These are phyloP conservation scores for Condylura cristata DNA, from an alignment of 2,113 vertebrate species.

Conservation along the genomic window DNA sequence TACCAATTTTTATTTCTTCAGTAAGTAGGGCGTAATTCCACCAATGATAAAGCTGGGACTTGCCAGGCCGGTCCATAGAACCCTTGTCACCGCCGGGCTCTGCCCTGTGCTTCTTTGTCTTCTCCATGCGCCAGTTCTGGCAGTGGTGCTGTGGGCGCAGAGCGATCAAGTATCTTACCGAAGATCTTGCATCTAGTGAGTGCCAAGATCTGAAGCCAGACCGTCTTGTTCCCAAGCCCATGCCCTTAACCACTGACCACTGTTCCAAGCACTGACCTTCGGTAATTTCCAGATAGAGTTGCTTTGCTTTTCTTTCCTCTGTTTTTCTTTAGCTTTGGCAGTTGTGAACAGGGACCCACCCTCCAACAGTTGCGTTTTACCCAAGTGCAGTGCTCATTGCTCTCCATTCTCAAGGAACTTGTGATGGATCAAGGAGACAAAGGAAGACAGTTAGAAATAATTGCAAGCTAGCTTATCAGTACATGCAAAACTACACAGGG, in stretches of 20 bases:
- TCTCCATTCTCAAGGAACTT: not conserved
- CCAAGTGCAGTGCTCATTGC: not conserved
- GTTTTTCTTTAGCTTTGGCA: not conserved
- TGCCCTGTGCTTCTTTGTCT: not conserved
- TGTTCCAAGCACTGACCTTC: not conserved
- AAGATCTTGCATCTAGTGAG: not conserved
- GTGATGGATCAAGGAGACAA: not conserved
- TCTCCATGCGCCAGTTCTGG: not conserved
- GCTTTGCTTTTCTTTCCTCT: not conserved
- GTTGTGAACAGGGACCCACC: not conserved
- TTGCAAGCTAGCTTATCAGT: not conserved
- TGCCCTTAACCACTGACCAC: not conserved
- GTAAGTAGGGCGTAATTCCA: not conserved
- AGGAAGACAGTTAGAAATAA: not conserved
- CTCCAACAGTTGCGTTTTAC: not conserved
- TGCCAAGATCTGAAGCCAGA: not conserved
- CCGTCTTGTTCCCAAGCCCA: not conserved
- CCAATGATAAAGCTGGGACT: not conserved
- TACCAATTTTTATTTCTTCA: slow-evolving; percentile 1
- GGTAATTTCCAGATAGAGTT: not conserved
- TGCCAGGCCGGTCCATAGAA: not conserved
- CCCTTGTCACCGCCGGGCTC: not conserved
- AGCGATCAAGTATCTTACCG: not conserved
- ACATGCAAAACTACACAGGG: not conserved
- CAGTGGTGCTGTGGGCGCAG: not conserved